Evolutionary conservation across 2,888 invertebrate species (phyloP), one percentile per base, ranked within the genome.

Genomic region (Frankliniella fusca): DNA sequence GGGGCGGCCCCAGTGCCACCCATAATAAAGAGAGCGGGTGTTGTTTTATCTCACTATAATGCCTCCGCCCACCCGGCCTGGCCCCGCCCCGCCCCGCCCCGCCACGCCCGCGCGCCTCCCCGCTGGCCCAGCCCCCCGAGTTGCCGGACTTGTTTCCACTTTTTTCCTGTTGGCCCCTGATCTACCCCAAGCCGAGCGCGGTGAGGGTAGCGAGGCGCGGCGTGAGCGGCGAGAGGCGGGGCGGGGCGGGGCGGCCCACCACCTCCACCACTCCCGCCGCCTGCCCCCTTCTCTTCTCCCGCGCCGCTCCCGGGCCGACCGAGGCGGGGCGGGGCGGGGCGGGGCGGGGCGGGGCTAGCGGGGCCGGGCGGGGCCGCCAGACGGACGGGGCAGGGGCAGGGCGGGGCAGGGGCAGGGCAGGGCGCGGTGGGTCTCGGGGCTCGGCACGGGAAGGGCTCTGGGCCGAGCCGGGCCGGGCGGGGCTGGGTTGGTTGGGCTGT

Each of bases 1-100:
- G 0, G 61, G 61, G 61, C 61, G 61, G 54, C 61, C 61, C 20
- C 20, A 61, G 61, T 61, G 70, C 70, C 70, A 76, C 70, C 70
- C 70, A 76, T 76, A 70, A 76, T 76, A 76, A 76, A 76, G 70
- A 27, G 70, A 23, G 61, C 61, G 70, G 27, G 70, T 76, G 70
- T 76, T 76, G 70, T 76, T 76, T 76, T 76, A 76, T 76, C 70
- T 76, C 70, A 27, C 70, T 76, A 76, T 76, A 76, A 76, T 76
- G 70, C 70, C 70, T 15, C n/a, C 70, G n/a, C 11, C 70, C 70
- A 20, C 12, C 70, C 27, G 12, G 8, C 23, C 70, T 12, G 27
- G 27, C 27, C 23, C 70, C 27, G 23, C 9, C n/a, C 61, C 0
- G 18, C 15, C 61, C 9, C 70, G 23, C 70, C 27, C 23, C 70